Evolutionary conservation across 2,113 vertebrate genomes (phyloP).

Genomic region (Thomomys bottae): DNA sequence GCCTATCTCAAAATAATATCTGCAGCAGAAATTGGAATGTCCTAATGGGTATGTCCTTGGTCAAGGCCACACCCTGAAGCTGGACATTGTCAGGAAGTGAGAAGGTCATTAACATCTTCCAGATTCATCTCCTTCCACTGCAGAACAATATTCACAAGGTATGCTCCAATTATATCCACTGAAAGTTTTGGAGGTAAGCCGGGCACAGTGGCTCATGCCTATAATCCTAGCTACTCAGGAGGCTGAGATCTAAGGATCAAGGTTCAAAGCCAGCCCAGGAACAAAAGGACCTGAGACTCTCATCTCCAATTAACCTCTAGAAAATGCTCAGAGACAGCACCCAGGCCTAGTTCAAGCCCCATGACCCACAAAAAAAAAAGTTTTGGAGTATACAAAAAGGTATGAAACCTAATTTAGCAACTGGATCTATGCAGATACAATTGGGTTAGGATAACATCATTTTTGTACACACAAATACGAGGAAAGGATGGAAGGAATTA

Average conservation of each 20-base stretch:
- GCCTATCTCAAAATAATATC: slow-evolving; percentile 35
- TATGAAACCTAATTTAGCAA: not conserved
- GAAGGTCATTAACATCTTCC: slow-evolving; percentile 17
- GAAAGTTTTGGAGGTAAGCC: too few relatives aligned
- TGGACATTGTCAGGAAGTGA: not conserved
- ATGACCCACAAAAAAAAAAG: too few relatives aligned
- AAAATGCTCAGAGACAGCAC: too few relatives aligned
- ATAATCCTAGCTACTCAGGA: too few relatives aligned
- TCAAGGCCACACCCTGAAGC: not conserved
- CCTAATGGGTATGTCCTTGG: not conserved
- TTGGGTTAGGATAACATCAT: not conserved
- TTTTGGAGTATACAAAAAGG: too few relatives aligned
- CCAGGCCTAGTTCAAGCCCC: too few relatives aligned
- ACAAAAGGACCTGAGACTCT: too few relatives aligned
- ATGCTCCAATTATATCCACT: not conserved
- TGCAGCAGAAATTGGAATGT: not conserved
- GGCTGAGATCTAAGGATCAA: too few relatives aligned
- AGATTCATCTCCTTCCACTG: not conserved
- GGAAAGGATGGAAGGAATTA: not conserved
- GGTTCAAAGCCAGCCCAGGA: too few relatives aligned
- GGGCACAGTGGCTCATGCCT: too few relatives aligned
- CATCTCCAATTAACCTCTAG: too few relatives aligned
- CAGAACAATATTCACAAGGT: not conserved
- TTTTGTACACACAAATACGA: not conserved
- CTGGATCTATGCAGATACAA: not conserved